Conservation (phyloP, 2,113 vertebrate species). For the Melanerpes aurifrons region DNA sequence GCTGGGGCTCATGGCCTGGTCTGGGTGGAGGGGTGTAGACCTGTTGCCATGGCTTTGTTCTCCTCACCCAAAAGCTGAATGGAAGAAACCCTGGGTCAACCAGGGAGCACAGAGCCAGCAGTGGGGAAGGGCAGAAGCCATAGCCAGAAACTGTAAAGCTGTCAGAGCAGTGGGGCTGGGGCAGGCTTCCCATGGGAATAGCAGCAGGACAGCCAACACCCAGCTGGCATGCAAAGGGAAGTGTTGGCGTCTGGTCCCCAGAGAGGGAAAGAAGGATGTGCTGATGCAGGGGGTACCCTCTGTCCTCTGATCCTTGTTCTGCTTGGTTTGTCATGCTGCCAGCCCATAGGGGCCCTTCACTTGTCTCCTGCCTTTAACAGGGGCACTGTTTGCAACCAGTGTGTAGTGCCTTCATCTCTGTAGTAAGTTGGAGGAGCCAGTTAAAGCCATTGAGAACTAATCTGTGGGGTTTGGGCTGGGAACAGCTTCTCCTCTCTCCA, state of each 20-base stretch:
- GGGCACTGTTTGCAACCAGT: background rate
- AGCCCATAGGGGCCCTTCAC: background rate
- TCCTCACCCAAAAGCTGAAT: background rate
- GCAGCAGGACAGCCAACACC: background rate
- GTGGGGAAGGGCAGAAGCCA: fast-evolving
- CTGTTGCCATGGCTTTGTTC: background rate
- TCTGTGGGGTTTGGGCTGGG: background rate
- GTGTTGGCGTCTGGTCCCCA: background rate
- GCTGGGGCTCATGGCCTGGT: background rate
- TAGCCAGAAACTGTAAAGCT: background rate
- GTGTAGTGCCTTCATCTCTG: background rate
- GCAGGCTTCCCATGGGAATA: background rate
- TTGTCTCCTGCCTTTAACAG: background rate
- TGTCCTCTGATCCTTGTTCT: background rate
- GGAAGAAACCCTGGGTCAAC: background rate
- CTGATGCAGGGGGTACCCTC: background rate
- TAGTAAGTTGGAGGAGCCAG: background rate
- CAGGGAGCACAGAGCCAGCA: background rate
- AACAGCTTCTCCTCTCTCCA: background rate
- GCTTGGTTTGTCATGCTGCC: background rate
- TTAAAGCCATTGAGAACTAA: background rate
- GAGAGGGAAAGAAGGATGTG: background rate
- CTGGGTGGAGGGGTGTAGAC: background rate
- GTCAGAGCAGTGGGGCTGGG: background rate
- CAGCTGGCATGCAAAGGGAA: fast-evolving